Percentiles rank a stretch among this genome's conserved stretches.
These are phyloP conservation scores for Osedax frankpressi DNA, from an alignment of 2,888 invertebrate genomes.

Conservation along the genomic window DNA sequence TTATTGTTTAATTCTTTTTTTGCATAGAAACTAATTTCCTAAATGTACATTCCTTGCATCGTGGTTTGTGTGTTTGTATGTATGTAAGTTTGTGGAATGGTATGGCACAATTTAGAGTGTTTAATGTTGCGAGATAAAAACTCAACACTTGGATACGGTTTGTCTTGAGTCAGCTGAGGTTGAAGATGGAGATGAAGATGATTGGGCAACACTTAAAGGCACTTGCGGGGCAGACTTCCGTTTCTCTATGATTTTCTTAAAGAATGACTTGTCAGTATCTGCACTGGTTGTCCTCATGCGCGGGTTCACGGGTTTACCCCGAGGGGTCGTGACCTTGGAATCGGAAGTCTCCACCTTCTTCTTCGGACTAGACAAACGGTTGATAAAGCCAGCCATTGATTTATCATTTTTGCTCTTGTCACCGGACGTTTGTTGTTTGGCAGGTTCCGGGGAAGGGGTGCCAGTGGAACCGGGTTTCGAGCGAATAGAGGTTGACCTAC, in stretches of 20 bases:
- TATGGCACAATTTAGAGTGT: background rate
- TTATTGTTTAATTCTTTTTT: background rate
- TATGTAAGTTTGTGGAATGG: background rate
- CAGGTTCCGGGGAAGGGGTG: background rate
- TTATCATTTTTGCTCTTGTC: background rate
- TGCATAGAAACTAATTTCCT: background rate
- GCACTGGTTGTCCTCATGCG: background rate
- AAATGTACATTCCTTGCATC: background rate
- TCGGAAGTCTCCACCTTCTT: background rate
- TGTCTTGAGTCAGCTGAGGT: too few species aligned
- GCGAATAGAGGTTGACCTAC: conserved; percentile 27
- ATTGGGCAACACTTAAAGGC: background rate
- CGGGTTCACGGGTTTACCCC: background rate
- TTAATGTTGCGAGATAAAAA: too few species aligned
- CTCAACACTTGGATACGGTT: background rate
- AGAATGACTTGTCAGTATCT: background rate
- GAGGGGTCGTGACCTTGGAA: background rate
- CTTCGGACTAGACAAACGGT: background rate
- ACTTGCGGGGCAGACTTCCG: background rate
- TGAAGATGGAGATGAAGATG: too few species aligned
- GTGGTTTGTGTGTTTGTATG: too few species aligned
- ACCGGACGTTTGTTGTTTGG: background rate
- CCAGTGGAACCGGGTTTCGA: conserved; percentile 24
- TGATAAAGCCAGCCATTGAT: background rate
- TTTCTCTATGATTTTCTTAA: conserved; percentile 2